Percentiles rank a stretch among this genome's conserved stretches.
Evolutionary conservation across 1,140 invertebrate genomes (phyloP).

Genomic region (Drusus annulatus): DNA sequence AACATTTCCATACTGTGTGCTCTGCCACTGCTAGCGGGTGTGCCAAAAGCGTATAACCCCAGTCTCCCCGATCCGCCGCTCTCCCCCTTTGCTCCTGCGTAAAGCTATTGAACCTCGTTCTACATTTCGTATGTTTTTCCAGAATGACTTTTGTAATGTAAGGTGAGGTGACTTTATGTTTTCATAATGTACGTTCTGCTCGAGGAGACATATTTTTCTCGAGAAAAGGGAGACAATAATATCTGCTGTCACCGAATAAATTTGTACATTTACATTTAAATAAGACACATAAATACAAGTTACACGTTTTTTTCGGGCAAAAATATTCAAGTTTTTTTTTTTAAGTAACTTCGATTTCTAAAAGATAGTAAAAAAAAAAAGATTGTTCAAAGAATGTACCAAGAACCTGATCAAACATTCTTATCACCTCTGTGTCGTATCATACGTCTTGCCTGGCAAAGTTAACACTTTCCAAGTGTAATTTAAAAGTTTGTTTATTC

Average conservation of each 20-base stretch:
- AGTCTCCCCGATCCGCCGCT: constrained; percentile 19
- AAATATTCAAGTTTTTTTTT: no score
- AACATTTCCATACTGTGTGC: constrained; percentile 83
- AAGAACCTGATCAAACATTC: constrained; percentile 22
- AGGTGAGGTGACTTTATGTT: constrained; percentile 12
- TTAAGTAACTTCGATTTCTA: no score
- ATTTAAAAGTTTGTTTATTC: constrained; percentile 56
- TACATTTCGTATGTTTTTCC: constrained; percentile 19
- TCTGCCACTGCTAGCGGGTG: constrained; percentile 52
- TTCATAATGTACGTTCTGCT: not conserved
- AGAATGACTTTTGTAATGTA: constrained; percentile 14
- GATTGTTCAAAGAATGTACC: no score
- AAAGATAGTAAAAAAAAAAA: no score
- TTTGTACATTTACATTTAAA: no score
- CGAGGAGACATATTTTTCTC: no score
- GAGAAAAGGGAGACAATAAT: no score
- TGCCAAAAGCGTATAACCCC: constrained; percentile 58
- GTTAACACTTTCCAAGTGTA: constrained; percentile 42
- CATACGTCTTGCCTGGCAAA: constrained; percentile 22
- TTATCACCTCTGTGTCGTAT: constrained; percentile 39
- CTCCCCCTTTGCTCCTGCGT: constrained; percentile 24
- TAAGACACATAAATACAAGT: no score
- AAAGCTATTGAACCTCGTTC: constrained; percentile 24
- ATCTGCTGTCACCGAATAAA: no score
- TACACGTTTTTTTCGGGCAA: no score